A percentile compares a stretch with the other conserved stretches of the same genome.
These are phyloP conservation scores for Cantharis nigra DNA, from an alignment of 2,888 invertebrate genomes.

Conservation along the genomic window DNA sequence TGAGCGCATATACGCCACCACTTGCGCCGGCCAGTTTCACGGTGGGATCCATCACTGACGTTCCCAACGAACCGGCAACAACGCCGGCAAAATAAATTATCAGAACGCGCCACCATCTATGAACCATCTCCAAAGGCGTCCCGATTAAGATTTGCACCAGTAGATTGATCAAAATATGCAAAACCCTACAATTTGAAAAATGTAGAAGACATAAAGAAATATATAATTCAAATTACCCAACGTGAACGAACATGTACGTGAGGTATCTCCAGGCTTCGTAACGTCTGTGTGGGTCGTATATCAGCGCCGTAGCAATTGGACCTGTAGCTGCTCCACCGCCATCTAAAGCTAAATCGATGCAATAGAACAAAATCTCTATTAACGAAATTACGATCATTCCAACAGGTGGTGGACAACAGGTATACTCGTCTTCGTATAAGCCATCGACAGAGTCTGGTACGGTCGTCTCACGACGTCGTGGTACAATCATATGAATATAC, in stretches of 20 bases:
- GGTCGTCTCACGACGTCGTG: constrained; percentile 34
- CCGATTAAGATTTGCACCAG: constrained; percentile 92
- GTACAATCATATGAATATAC: constrained; percentile 35
- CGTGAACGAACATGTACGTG: constrained; percentile 96
- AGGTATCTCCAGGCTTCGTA: constrained; percentile 91
- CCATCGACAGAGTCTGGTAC: constrained; percentile 65
- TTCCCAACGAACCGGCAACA: constrained; percentile 81
- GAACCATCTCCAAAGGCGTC: constrained; percentile 94
- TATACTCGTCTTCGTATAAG: constrained; percentile 86
- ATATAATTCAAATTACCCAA: constrained; percentile 65
- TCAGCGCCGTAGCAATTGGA: constrained; percentile 79
- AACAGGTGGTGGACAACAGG: constrained; percentile 88
- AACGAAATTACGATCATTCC: constrained; percentile 90
- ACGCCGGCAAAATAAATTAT: constrained; percentile 85
- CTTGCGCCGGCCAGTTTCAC: constrained; percentile 91
- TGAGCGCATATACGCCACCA: constrained; percentile 92
- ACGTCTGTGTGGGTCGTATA: constrained; percentile 86
- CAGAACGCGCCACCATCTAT: constrained; percentile 91
- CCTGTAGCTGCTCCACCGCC: constrained; percentile 59
- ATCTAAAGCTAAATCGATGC: constrained; percentile 44
- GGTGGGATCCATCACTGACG: constrained; percentile 77
- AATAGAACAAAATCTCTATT: constrained; percentile 80
- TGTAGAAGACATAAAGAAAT: background rate
- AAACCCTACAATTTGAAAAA: constrained; percentile 61
- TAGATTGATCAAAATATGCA: constrained; percentile 89